phyloP scores from a whole-genome alignment of 2,888 invertebrate genomes.

The Tetranychus piercei region DNA sequence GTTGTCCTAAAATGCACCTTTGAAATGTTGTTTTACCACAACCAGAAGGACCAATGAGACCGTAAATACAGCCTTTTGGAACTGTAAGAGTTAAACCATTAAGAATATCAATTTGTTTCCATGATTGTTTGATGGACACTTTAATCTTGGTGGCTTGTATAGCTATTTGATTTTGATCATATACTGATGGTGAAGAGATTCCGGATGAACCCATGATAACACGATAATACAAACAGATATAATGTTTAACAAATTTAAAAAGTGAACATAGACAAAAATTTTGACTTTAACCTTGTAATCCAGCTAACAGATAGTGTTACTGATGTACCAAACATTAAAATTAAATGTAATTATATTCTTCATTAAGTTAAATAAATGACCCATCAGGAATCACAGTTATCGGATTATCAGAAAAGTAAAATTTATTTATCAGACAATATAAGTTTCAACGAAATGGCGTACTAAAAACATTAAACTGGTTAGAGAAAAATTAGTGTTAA shows the following conservation, averaged over 20 bases:
- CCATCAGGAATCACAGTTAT: no score
- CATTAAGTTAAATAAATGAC: no score
- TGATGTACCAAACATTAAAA: no score
- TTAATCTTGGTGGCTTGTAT: neutral
- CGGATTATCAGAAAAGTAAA: no score
- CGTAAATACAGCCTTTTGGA: neutral
- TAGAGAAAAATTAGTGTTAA: no score
- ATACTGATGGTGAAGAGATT: no score
- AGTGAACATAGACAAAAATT: neutral
- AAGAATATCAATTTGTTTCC: neutral
- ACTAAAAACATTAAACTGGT: no score
- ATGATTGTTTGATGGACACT: neutral
- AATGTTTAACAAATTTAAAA: neutral
- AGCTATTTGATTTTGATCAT: neutral
- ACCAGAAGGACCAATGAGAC: neutral
- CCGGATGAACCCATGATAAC: neutral
- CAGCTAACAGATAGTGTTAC: no score
- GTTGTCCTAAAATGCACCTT: neutral
- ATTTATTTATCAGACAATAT: no score
- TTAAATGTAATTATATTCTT: no score
- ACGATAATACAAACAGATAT: neutral
- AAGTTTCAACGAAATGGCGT: no score
- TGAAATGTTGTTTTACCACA: conserved; percentile 3
- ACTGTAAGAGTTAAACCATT: neutral
- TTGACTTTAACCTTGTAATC: no score